Percentiles rank a stretch among this genome's conserved stretches.
Conservation (phyloP, 2,888 invertebrate genomes). For the Synergus japonicus region DNA sequence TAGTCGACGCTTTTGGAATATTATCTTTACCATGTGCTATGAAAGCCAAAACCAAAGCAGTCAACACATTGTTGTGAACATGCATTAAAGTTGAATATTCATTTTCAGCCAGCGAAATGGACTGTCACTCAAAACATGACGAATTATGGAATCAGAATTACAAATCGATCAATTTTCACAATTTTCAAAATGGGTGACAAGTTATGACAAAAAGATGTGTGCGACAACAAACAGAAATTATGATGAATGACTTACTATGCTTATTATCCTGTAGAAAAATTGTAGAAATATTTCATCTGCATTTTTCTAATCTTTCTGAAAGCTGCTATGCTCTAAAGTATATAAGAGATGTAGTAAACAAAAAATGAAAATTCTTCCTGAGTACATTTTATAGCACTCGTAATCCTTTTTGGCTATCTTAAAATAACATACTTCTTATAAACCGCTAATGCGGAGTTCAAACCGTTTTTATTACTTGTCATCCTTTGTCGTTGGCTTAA, state of each 20-base stretch:
- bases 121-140: background rate
- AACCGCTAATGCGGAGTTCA: too few relatives aligned
- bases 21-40: background rate
- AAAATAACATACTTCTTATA: too few relatives aligned
- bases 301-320: background rate
- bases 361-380: too few relatives aligned
- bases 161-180: background rate
- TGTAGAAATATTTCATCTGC: background rate
- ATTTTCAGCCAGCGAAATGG: background rate
- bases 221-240: background rate
- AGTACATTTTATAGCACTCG: too few relatives aligned
- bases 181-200: background rate
- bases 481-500: too few relatives aligned
- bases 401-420: too few relatives aligned
- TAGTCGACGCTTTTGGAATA: slow-evolving; percentile 7
- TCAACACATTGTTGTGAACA: background rate
- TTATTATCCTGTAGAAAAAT: background rate
- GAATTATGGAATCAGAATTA: background rate
- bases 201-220: background rate
- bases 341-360: background rate
- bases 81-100: background rate
- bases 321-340: background rate
- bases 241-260: slow-evolving; percentile 6
- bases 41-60: background rate
- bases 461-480: too few relatives aligned